phyloP scores from a whole-genome alignment of 2,113 vertebrate genomes.

The Psittacula cyanocephala region DNA sequence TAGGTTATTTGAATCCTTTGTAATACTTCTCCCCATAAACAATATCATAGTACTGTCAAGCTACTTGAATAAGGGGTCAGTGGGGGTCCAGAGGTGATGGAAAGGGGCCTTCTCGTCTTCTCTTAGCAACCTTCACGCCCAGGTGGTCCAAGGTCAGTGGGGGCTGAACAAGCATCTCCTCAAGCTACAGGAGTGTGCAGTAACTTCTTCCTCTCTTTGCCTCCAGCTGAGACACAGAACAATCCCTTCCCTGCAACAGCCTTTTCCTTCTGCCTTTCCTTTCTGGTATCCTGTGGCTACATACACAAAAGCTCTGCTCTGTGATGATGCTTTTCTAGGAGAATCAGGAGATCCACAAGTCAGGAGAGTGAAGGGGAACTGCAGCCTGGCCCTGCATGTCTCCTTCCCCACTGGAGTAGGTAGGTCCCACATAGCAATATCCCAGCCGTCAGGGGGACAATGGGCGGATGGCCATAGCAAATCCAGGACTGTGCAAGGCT shows the following conservation, averaged over 20 bases:
- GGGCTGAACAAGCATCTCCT: neutral
- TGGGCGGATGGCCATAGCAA: neutral
- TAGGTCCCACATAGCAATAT: rapidly evolving
- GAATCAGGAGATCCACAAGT: neutral
- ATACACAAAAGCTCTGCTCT: rapidly evolving
- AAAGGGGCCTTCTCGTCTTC: neutral
- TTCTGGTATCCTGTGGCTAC: neutral
- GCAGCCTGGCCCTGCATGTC: neutral
- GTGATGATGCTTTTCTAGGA: neutral
- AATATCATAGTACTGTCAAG: neutral
- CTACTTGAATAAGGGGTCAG: neutral
- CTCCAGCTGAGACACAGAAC: neutral
- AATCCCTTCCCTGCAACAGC: neutral
- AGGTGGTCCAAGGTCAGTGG: neutral
- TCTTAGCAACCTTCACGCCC: neutral
- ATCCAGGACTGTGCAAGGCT: neutral
- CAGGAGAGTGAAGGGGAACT: neutral
- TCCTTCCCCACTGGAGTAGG: neutral
- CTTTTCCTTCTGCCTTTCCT: neutral
- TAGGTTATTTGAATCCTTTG: neutral
- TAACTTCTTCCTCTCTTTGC: neutral
- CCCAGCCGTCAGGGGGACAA: neutral
- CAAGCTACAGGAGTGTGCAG: neutral
- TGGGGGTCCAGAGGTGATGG: neutral
- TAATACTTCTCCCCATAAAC: neutral